Conservation (phyloP, 53 echinoderm and acorn worm genomes). For the Hippasteria phrygiana region DNA sequence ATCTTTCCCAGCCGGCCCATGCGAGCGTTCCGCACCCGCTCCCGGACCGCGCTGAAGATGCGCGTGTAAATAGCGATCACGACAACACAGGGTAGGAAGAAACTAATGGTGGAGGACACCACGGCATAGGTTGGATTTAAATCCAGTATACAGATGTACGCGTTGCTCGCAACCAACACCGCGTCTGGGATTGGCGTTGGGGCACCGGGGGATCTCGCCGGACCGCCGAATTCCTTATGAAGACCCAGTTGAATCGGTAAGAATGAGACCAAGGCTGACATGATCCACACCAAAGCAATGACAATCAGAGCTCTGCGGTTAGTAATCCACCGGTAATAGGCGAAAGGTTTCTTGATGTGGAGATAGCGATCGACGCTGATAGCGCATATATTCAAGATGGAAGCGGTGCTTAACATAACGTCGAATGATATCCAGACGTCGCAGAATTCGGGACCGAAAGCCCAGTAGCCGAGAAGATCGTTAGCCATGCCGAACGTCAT, state of each 20-base stretch:
- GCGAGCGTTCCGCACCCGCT: conserved; percentile 88
- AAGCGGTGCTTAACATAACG: conserved; percentile 99
- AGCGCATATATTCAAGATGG: conserved; percentile 94
- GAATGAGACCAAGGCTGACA: conserved; percentile 94
- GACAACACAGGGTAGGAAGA: conserved; percentile 94
- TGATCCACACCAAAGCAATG: conserved; percentile 87
- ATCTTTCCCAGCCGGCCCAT: conserved; percentile 90
- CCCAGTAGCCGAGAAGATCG: conserved; percentile 93
- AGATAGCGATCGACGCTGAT: conserved; percentile 98
- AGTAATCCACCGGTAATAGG: conserved; percentile 96
- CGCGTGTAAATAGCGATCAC: conserved; percentile 97
- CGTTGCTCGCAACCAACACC: conserved; percentile 31
- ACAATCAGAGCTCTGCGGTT: conserved; percentile 75
- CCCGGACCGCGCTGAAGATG: conserved; percentile 92
- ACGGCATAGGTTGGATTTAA: conserved; percentile 94
- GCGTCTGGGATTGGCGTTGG: conserved; percentile 15
- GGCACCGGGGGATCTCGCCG: not conserved
- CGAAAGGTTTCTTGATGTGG: conserved; percentile 96
- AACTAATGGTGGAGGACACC: conserved; percentile 92
- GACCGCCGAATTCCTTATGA: conserved; percentile 70
- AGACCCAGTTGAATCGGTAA: conserved; percentile 94
- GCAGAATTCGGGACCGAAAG: conserved; percentile 88
- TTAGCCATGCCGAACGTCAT: conserved; percentile 98
- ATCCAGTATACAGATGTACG: conserved; percentile 83
- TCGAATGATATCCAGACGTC: conserved; percentile 97